These are phyloP conservation scores for Choristoneura fumiferana DNA, from an alignment of 1,140 invertebrate genomes.

Conservation along the genomic window DNA sequence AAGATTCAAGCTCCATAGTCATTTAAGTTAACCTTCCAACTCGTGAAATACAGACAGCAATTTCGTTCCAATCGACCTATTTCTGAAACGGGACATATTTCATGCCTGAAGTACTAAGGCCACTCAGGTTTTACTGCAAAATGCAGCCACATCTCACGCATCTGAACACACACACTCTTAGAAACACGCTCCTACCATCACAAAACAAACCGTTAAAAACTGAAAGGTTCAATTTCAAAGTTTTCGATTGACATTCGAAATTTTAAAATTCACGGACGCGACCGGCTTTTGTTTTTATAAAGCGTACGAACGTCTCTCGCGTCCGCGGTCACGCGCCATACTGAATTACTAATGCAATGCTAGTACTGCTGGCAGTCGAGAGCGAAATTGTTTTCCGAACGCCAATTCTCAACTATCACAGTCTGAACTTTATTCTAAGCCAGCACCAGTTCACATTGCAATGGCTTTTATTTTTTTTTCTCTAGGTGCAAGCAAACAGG, in stretches of 20 bases:
- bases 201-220: slow-evolving; percentile 13
- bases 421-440: slow-evolving; percentile 37
- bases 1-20: no score
- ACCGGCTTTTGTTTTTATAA: slow-evolving; percentile 22
- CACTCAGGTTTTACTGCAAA: background rate
- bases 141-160: background rate
- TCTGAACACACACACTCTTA: background rate
- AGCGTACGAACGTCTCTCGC: slow-evolving; percentile 38
- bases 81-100: background rate
- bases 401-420: slow-evolving; percentile 25
- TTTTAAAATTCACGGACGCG: slow-evolving; percentile 38
- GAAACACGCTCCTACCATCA: background rate
- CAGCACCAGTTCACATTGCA: slow-evolving; percentile 33
- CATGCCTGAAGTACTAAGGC: slow-evolving; percentile 11
- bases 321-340: slow-evolving; percentile 58
- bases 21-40: no score
- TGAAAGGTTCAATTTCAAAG: background rate
- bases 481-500: slow-evolving; percentile 47
- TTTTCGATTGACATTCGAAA: slow-evolving; percentile 7
- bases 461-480: slow-evolving; percentile 33
- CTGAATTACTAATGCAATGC: slow-evolving; percentile 61
- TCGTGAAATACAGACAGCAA: background rate
- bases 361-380: slow-evolving; percentile 46
- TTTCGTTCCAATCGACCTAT: slow-evolving; percentile 4
- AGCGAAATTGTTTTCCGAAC: slow-evolving; percentile 65